A percentile compares a stretch with the other conserved stretches of the same genome.
Evolutionary conservation across 2,113 vertebrate species (phyloP).

Genomic region (Cnemophilus loriae): DNA sequence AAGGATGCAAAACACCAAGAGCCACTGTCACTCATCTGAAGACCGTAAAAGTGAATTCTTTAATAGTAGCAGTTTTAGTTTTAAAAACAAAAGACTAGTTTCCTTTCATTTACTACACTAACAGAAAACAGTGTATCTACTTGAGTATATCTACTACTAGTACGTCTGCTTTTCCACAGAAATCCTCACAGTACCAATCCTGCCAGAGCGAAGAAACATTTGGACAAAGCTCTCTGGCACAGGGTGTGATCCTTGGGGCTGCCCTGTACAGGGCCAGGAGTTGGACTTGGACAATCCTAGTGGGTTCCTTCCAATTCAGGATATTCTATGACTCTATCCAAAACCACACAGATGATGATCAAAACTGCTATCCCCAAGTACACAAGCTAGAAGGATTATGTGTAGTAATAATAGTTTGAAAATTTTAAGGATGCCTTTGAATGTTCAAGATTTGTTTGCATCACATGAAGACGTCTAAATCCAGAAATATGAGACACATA

Average conservation of each 20-base stretch:
- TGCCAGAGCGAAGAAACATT: not conserved
- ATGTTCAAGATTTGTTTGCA: not conserved
- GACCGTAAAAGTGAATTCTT: not conserved
- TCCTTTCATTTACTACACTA: not conserved
- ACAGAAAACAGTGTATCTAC: not conserved
- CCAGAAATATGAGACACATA: not conserved
- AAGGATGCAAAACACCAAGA: not conserved
- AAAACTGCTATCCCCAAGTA: not conserved
- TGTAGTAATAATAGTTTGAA: not conserved
- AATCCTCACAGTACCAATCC: not conserved
- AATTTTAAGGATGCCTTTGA: not conserved
- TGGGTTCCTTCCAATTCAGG: not conserved
- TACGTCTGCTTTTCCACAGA: not conserved
- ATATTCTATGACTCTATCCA: not conserved
- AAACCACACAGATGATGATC: not conserved
- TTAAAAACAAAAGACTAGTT: not conserved
- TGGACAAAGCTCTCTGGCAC: not conserved
- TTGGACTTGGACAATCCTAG: not conserved
- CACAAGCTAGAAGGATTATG: not conserved
- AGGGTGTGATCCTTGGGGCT: not conserved
- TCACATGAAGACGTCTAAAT: not conserved
- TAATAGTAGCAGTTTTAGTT: not conserved
- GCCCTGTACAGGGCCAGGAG: not conserved
- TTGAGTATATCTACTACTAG: not conserved
- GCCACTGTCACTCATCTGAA: not conserved